Conservation (phyloP, 2,888 invertebrate species). For the Drosophila fungiperda region DNA sequence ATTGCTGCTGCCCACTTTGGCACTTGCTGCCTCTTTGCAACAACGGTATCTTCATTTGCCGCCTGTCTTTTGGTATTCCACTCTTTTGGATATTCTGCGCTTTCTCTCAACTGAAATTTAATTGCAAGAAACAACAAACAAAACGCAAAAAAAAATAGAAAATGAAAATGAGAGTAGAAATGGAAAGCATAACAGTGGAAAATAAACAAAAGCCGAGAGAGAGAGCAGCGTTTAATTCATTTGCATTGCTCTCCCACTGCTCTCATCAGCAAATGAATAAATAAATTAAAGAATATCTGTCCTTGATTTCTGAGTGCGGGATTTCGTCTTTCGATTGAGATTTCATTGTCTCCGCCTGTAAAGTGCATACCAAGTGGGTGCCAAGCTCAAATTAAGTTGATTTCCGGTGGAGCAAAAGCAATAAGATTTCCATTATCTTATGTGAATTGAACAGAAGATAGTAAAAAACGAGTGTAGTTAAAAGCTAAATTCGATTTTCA, state of each 20-base stretch:
- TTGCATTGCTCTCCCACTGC: constrained; percentile 48
- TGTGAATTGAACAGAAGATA: background rate
- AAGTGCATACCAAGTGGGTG: constrained; percentile 29
- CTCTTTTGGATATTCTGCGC: constrained; percentile 42
- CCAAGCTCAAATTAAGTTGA: constrained; percentile 19
- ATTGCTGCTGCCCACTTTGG: constrained; percentile 3
- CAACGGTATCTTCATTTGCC: constrained; percentile 25
- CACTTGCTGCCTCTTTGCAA: constrained; percentile 10
- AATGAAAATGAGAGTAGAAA: background rate
- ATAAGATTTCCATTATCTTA: background rate
- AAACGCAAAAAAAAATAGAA: constrained; percentile 21
- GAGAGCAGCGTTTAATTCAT: constrained; percentile 48
- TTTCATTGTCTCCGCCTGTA: constrained; percentile 33
- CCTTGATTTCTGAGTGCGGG: constrained; percentile 41
- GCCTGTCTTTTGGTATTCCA: constrained; percentile 28
- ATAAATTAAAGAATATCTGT: constrained; percentile 34
- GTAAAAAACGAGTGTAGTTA: background rate
- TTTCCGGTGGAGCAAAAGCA: background rate
- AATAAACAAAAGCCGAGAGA: constrained; percentile 19
- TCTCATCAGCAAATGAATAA: constrained; percentile 56
- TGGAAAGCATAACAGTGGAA: constrained; percentile 11
- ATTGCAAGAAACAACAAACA: constrained; percentile 67
- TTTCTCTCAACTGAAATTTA: constrained; percentile 66
- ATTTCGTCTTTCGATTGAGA: constrained; percentile 54
- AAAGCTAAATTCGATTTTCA: background rate